Evolutionary conservation across 2,113 vertebrate genomes (phyloP).

Genomic region (Oceanites oceanicus): DNA sequence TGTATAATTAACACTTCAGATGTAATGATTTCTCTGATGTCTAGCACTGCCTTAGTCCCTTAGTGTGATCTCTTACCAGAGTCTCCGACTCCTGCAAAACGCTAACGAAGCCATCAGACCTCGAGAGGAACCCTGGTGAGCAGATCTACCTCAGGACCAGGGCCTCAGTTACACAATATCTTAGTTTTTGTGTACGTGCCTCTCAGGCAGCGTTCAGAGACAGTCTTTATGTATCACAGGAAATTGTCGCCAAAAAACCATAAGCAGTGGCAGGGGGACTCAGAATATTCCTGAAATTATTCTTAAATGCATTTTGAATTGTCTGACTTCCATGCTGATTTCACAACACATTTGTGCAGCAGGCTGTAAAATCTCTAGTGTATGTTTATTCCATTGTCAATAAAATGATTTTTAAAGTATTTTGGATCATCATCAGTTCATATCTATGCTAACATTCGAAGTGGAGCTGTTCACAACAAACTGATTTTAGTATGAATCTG

Average conservation of each 20-base stretch:
- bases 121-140: background rate
- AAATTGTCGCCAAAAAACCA: background rate
- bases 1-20: background rate
- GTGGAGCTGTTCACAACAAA: background rate
- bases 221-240: background rate
- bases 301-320: background rate
- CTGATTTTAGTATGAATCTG: background rate
- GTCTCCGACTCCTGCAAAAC: background rate
- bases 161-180: background rate
- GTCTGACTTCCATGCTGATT: background rate
- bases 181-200: background rate
- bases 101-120: background rate
- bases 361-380: background rate
- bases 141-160: background rate
- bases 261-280: background rate
- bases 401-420: background rate
- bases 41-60: background rate
- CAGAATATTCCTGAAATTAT: background rate
- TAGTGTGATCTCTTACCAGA: background rate
- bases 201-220: background rate
- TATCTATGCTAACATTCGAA: background rate
- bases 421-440: background rate
- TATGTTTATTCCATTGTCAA: background rate
- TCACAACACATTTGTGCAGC: background rate
- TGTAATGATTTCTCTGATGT: background rate